Percentiles rank a stretch among this genome's conserved stretches.
Evolutionary conservation across 2,113 vertebrate genomes (phyloP).

Genomic region (Tinamus guttatus): DNA sequence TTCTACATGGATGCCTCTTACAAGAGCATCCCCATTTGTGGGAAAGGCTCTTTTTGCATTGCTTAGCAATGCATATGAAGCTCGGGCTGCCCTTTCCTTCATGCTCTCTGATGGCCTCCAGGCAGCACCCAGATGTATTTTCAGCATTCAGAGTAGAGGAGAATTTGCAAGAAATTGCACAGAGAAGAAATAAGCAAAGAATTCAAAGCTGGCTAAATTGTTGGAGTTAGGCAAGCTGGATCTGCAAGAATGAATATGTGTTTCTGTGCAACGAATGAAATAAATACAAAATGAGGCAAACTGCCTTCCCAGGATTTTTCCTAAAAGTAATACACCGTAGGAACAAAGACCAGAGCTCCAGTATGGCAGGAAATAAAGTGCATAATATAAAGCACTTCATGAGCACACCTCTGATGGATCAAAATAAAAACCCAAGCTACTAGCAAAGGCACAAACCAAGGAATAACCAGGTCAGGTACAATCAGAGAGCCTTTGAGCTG

Average conservation of each 20-base stretch:
- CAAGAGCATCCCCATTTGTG: conserved; percentile 14
- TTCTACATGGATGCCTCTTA: conserved; percentile 13
- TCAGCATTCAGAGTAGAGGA: not conserved
- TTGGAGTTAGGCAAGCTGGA: not conserved
- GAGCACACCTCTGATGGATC: not conserved
- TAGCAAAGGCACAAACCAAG: not conserved
- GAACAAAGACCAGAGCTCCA: not conserved
- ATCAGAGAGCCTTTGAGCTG: not conserved
- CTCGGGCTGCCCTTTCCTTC: conserved; percentile 25
- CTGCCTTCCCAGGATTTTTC: not conserved
- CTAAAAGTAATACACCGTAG: not conserved
- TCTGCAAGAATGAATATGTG: not conserved
- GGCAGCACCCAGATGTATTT: conserved; percentile 53
- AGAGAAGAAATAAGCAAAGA: conserved; percentile 19
- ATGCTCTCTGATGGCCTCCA: conserved; percentile 8
- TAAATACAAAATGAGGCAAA: conserved; percentile 25
- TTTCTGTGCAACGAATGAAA: conserved; percentile 8
- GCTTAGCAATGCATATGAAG: conserved; percentile 43
- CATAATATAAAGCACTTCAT: not conserved
- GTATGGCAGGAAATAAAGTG: not conserved
- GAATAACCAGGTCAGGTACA: not conserved
- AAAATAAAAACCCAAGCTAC: not conserved
- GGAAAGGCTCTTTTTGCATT: conserved; percentile 22
- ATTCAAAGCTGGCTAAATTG: not conserved
- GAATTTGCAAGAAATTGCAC: conserved; percentile 36